phyloP scores from a whole-genome alignment of 2,888 invertebrate species.

The Notodonta dromedarius region DNA sequence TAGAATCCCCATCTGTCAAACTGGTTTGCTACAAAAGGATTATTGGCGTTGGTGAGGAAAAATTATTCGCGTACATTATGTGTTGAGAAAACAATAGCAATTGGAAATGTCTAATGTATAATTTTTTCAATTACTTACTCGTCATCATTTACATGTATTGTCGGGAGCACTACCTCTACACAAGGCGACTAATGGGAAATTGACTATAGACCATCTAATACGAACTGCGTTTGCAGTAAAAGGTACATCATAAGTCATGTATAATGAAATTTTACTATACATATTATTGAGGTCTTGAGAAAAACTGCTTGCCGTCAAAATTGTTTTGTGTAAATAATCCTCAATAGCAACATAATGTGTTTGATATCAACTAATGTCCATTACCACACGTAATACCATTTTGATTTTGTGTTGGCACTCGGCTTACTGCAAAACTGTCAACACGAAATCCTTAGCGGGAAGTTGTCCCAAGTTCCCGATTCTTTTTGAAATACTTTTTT shows the following conservation, averaged over 20 bases:
- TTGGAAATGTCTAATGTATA: constrained; percentile 3
- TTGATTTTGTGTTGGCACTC: constrained; percentile 40
- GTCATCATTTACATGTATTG: no score
- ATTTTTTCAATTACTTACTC: no score
- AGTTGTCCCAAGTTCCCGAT: constrained; percentile 50
- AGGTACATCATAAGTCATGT: no score
- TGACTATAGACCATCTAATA: no score
- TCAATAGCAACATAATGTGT: no score
- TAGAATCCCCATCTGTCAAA: constrained; percentile 62
- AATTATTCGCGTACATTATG: constrained; percentile 44
- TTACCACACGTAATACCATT: constrained; percentile 41
- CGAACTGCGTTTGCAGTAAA: no score
- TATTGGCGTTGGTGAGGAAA: constrained; percentile 52
- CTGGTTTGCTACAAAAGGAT: constrained; percentile 69
- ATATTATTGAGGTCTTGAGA: no score
- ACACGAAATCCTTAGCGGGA: constrained; percentile 48
- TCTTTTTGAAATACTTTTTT: constrained; percentile 38
- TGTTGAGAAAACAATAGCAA: constrained; percentile 34
- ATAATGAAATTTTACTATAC: no score
- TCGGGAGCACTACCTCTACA: no score
- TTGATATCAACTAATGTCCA: constrained; percentile 11
- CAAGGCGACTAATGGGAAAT: no score
- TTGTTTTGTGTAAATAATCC: no score
- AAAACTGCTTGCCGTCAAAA: no score
- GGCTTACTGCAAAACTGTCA: constrained; percentile 61